Evolutionary conservation across 2,113 vertebrate species (phyloP).

Genomic region (Sapayoa aenigma): DNA sequence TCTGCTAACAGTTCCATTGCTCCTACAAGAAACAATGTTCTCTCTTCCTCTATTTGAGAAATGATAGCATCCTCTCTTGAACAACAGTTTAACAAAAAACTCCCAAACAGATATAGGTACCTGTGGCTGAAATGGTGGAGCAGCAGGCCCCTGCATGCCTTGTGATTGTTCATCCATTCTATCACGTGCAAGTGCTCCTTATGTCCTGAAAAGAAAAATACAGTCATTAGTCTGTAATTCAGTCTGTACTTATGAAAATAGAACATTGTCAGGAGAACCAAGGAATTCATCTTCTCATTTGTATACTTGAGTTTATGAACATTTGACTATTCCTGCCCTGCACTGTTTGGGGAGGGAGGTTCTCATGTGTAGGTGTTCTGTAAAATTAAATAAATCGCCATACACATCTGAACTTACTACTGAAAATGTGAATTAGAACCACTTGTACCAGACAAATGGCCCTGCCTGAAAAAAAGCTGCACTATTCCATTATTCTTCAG

Average conservation of each 20-base stretch:
- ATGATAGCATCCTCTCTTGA: background rate
- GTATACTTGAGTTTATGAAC: background rate
- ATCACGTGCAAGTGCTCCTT: conserved; percentile 59
- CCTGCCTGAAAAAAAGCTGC: background rate
- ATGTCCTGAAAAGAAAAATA: conserved; percentile 72
- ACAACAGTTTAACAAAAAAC: background rate
- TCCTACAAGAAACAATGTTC: background rate
- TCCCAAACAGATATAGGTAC: conserved; percentile 50
- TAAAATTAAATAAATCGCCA: background rate
- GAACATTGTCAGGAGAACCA: background rate
- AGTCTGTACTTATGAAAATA: background rate
- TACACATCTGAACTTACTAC: background rate
- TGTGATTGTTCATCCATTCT: conserved; percentile 91
- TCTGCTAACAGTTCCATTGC: background rate
- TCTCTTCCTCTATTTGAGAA: background rate
- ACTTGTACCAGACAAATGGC: background rate
- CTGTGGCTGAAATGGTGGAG: conserved; percentile 88
- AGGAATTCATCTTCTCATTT: background rate
- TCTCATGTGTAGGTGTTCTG: background rate
- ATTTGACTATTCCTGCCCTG: background rate
- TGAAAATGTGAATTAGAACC: background rate
- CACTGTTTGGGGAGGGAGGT: background rate
- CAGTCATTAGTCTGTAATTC: background rate
- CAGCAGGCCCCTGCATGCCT: conserved; percentile 84
- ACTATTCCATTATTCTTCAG: background rate